phyloP scores from a whole-genome alignment of 2,888 invertebrate genomes.

The Lithophane socia region DNA sequence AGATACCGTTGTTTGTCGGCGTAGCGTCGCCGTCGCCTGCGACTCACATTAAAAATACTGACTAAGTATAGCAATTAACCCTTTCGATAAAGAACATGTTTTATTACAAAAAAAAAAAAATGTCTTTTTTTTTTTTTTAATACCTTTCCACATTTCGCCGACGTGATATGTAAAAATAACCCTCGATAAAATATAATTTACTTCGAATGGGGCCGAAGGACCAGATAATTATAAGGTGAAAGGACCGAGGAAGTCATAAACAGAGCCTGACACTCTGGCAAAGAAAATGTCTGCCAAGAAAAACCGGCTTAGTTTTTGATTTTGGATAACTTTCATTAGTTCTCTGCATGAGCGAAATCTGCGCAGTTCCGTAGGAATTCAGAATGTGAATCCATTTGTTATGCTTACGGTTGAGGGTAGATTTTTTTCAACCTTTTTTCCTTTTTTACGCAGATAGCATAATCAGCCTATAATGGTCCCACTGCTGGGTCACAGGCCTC shows the following conservation, averaged over 20 bases:
- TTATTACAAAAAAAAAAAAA: too few species aligned
- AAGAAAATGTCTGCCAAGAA: not conserved
- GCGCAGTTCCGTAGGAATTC: not conserved
- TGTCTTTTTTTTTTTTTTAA: not conserved
- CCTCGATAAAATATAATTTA: not conserved
- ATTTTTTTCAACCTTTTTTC: not conserved
- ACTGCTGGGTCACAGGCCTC: not conserved
- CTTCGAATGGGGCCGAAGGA: not conserved
- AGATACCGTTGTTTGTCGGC: conserved; percentile 58
- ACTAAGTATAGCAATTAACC: conserved; percentile 45
- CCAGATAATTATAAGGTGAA: not conserved
- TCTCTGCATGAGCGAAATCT: not conserved
- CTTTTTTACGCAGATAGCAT: not conserved
- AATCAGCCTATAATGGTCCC: not conserved
- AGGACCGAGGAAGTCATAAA: not conserved
- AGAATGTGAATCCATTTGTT: not conserved
- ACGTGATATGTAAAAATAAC: not conserved
- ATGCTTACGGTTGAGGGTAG: not conserved
- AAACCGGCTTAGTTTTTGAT: not conserved
- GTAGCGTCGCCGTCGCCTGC: conserved; percentile 20
- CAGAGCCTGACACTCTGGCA: not conserved
- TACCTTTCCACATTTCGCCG: not conserved
- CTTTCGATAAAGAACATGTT: not conserved
- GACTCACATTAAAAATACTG: conserved; percentile 44
- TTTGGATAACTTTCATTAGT: not conserved